phyloP scores from a whole-genome alignment of 2,888 invertebrate species.

The Sphaerophoria rueppellii region DNA sequence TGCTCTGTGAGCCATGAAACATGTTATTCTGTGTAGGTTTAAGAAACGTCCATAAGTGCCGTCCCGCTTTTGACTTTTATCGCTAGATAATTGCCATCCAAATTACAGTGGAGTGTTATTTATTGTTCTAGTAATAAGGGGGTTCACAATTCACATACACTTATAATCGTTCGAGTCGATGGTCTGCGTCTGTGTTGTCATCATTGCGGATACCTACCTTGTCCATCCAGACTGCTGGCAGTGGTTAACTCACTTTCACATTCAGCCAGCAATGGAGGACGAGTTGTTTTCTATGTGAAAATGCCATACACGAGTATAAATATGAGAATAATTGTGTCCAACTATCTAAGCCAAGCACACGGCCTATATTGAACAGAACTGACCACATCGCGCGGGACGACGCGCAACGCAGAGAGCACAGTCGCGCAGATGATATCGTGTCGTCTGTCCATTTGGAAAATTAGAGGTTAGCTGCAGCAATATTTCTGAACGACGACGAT shows the following conservation, averaged over 20 bases:
- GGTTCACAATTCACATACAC: constrained; percentile 50
- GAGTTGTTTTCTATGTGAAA: constrained; percentile 45
- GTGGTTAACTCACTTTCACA: constrained; percentile 32
- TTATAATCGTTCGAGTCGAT: constrained; percentile 39
- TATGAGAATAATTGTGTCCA: constrained; percentile 16
- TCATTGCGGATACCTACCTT: constrained; percentile 45
- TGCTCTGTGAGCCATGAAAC: too few species aligned
- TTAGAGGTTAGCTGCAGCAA: constrained; percentile 72
- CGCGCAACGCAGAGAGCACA: neutral
- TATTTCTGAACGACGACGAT: constrained; percentile 57
- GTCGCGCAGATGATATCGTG: constrained; percentile 73
- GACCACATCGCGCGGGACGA: neutral
- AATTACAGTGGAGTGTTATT: constrained; percentile 78
- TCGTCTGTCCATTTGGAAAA: constrained; percentile 74
- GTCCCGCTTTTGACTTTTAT: constrained; percentile 78
- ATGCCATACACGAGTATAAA: neutral
- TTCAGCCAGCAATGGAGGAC: constrained; percentile 3
- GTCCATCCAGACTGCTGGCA: constrained; percentile 36
- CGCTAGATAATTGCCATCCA: constrained; percentile 79
- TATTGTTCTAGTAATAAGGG: constrained; percentile 76
- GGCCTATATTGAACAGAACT: constrained; percentile 11
- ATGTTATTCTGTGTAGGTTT: constrained; percentile 1
- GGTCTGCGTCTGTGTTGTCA: constrained; percentile 42
- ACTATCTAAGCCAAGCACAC: constrained; percentile 12
- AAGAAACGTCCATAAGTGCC: constrained; percentile 61